Percentiles rank a stretch among this genome's conserved stretches.
These are phyloP conservation scores for Lacerta agilis DNA, from an alignment of 2,797 vertebrate genomes.

Conservation along the genomic window DNA sequence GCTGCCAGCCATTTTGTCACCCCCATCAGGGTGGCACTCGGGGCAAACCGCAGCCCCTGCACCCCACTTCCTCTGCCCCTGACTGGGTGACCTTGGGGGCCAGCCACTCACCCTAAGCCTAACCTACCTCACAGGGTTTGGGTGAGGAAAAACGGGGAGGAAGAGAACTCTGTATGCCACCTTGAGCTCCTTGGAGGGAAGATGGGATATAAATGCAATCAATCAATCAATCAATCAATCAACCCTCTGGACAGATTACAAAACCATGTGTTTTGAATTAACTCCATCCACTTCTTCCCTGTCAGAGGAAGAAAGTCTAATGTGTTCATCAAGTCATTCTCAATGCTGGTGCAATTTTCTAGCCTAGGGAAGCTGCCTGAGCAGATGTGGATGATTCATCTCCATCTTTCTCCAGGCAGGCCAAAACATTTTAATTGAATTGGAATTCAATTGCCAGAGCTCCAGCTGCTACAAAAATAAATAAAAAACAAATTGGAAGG, in stretches of 20 bases:
- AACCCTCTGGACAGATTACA: background rate
- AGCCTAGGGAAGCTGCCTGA: conserved; percentile 43
- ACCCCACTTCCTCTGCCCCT: no score
- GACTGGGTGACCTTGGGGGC: no score
- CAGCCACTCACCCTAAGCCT: no score
- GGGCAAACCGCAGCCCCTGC: no score
- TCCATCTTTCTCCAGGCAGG: conserved; percentile 20
- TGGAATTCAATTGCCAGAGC: conserved; percentile 59
- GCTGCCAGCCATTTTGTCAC: no score
- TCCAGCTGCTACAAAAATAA: conserved; percentile 50
- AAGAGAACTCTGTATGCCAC: no score
- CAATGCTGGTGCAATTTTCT: conserved; percentile 38
- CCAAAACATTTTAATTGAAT: conserved; percentile 66
- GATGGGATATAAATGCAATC: no score
- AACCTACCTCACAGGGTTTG: no score
- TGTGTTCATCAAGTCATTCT: conserved; percentile 29
- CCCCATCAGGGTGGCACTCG: no score
- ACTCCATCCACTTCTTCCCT: conserved; percentile 5
- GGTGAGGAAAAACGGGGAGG: no score
- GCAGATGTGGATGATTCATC: conserved; percentile 62
- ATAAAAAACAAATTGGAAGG: conserved; percentile 1
- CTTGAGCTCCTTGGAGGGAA: no score
- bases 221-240: no score
- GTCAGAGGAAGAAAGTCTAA: background rate
- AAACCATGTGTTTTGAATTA: conserved; percentile 21